Conservation (phyloP, 2,888 invertebrate genomes). For the Flexamia atlantica region DNA sequence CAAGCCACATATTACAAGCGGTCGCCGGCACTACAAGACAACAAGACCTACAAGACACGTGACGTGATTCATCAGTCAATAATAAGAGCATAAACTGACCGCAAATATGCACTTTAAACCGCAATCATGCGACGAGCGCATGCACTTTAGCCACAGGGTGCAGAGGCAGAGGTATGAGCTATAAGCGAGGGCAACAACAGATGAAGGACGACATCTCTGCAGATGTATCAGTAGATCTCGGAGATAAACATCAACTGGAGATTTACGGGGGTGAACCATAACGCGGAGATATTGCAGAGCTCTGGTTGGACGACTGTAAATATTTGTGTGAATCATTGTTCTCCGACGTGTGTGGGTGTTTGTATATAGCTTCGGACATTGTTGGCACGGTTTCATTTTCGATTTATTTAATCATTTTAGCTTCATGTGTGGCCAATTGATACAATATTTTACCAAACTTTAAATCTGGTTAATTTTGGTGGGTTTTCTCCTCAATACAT, state of each 20-base stretch:
- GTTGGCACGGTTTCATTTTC: no score
- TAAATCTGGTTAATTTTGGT: no score
- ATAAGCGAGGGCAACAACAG: background rate
- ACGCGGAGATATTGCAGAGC: background rate
- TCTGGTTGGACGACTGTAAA: background rate
- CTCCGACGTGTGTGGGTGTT: background rate
- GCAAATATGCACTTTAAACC: background rate
- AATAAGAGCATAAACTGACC: background rate
- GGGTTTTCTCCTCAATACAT: no score
- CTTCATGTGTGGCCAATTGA: no score
- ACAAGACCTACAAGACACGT: background rate
- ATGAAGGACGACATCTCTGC: background rate
- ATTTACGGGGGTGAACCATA: background rate
- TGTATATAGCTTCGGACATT: no score
- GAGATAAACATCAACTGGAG: no score
- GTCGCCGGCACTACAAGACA: background rate
- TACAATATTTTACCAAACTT: no score
- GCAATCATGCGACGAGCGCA: background rate
- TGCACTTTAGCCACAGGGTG: background rate
- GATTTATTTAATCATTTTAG: no score
- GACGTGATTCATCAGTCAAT: background rate
- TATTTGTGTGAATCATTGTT: background rate
- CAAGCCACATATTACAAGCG: constrained; percentile 1
- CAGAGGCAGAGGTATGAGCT: no score
- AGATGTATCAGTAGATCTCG: no score